These are phyloP conservation scores for Talpa occidentalis DNA, from an alignment of 2,113 vertebrate genomes.

Conservation along the genomic window DNA sequence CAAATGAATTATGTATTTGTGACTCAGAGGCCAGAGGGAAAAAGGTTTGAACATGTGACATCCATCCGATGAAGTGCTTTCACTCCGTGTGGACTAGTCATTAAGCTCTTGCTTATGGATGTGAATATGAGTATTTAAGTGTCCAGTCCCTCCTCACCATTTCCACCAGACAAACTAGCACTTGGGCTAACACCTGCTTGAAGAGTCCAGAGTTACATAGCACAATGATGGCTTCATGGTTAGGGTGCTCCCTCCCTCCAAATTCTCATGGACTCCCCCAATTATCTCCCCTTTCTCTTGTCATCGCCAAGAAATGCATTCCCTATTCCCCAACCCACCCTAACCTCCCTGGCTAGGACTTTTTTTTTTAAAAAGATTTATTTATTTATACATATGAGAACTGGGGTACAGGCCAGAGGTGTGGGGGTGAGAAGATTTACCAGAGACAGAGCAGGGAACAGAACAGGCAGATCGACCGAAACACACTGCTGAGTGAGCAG, in stretches of 20 bases:
- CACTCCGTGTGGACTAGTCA: background rate
- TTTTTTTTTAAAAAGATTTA: too few species aligned
- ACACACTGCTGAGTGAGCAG: too few species aligned
- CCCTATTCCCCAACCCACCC: too few species aligned
- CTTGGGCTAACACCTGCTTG: background rate
- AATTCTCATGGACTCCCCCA: background rate
- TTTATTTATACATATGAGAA: too few species aligned
- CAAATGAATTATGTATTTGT: background rate
- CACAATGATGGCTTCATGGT: background rate
- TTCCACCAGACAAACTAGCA: background rate
- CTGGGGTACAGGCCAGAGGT: too few species aligned
- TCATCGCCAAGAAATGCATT: background rate
- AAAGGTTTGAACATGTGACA: background rate
- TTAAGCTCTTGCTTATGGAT: background rate
- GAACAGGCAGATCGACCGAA: too few species aligned
- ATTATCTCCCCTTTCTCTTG: background rate
- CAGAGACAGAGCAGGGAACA: too few species aligned
- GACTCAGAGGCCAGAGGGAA: background rate
- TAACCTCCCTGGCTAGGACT: background rate
- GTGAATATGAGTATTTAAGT: rapidly evolving
- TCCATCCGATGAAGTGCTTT: rapidly evolving
- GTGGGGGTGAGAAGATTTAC: too few species aligned
- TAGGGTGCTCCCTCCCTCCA: background rate
- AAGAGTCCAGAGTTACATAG: background rate
- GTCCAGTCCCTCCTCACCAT: too few species aligned